phyloP scores from a whole-genome alignment of 2,888 invertebrate species.

The Abrostola tripartita region DNA sequence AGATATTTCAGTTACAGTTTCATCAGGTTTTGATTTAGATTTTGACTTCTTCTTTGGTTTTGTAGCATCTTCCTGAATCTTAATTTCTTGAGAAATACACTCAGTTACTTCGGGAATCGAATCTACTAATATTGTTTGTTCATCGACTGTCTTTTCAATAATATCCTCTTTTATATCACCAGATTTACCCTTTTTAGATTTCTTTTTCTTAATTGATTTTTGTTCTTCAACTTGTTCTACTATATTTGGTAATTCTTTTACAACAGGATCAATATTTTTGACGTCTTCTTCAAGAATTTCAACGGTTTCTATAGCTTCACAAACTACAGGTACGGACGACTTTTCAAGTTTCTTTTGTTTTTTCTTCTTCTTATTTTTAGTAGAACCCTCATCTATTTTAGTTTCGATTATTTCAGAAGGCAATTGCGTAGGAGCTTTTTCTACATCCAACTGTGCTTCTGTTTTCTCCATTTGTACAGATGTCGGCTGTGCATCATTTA shows the following conservation, averaged over 20 bases:
- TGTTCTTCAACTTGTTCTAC: conserved; percentile 62
- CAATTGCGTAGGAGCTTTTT: neutral
- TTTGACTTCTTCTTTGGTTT: conserved; percentile 61
- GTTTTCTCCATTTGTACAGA: neutral
- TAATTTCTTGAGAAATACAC: conserved; percentile 8
- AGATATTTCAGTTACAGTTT: conserved; percentile 12
- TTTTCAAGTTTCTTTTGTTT: conserved; percentile 68
- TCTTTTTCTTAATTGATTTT: conserved; percentile 52
- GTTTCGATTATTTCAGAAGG: conserved; percentile 2
- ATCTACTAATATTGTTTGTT: conserved; percentile 17
- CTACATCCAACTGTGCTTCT: neutral
- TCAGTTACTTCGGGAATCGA: conserved; percentile 12
- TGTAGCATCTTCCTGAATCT: conserved; percentile 35
- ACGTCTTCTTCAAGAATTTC: conserved; percentile 49
- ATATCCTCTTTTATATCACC: conserved; percentile 27
- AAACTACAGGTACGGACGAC: conserved; percentile 48
- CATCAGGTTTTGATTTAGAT: conserved; percentile 49
- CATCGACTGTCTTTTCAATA: conserved; percentile 8
- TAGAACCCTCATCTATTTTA: conserved; percentile 23
- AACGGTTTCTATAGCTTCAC: conserved; percentile 51
- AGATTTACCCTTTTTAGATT: conserved; percentile 47
- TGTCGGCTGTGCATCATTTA: conserved; percentile 1
- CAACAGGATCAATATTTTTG: conserved; percentile 53
- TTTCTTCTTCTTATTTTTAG: conserved; percentile 69
- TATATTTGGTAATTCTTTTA: conserved; percentile 53